Conservation (phyloP, 2,797 vertebrate species). For the Acridotheres tristis region DNA sequence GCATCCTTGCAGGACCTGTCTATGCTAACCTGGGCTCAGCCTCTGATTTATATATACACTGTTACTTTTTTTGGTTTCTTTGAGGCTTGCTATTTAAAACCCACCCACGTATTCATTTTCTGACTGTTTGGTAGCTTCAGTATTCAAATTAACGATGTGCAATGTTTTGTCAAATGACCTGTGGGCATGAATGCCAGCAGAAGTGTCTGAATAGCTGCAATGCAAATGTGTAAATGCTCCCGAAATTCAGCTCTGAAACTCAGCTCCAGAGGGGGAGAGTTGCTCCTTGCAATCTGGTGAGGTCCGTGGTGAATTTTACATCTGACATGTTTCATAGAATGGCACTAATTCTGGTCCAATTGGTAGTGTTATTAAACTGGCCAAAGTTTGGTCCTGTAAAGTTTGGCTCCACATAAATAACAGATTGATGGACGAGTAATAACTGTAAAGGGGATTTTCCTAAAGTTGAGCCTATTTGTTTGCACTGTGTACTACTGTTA, state of each 20-base stretch:
- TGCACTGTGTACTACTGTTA: not conserved
- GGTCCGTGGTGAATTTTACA: not conserved
- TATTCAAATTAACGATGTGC: not conserved
- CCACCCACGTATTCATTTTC: not conserved
- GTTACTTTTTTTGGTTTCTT: not conserved
- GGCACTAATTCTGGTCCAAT: not conserved
- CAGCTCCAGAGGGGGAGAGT: not conserved
- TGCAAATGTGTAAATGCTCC: not conserved
- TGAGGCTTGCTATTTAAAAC: not conserved
- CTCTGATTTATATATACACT: not conserved
- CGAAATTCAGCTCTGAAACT: not conserved
- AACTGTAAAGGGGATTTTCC: not conserved
- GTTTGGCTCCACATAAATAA: not conserved
- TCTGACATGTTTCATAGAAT: not conserved
- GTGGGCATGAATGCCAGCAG: not conserved
- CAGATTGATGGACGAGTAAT: rapidly evolving
- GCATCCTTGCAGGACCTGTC: rapidly evolving
- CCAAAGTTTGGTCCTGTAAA: not conserved
- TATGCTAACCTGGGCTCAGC: not conserved
- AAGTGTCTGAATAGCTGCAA: not conserved
- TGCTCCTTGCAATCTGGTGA: not conserved
- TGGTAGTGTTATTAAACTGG: not conserved
- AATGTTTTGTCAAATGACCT: not conserved
- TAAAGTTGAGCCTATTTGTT: not conserved
- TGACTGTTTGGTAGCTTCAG: not conserved